These are phyloP conservation scores for Neoniphon sammara DNA, from an alignment of 2,797 vertebrate species.

Conservation along the genomic window DNA sequence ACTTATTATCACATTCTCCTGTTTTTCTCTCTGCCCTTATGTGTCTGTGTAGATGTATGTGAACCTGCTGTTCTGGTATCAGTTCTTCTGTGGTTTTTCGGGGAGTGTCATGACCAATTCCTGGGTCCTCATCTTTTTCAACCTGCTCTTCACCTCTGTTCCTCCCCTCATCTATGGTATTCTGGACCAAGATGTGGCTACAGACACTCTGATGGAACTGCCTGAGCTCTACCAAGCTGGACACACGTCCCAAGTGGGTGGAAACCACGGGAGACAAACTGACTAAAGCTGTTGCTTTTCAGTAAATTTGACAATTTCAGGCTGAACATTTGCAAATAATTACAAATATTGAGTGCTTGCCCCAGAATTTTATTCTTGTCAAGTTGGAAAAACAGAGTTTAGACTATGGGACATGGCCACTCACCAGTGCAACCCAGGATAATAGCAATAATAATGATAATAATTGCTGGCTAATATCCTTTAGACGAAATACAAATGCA, in stretches of 20 bases:
- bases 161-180: constrained; percentile 92
- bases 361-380: too few relatives aligned
- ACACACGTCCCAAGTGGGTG: constrained; percentile 85
- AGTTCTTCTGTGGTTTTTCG: constrained; percentile 97
- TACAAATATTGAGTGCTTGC: too few relatives aligned
- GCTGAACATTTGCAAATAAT: too few relatives aligned
- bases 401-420: too few relatives aligned
- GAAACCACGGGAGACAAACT: too few relatives aligned
- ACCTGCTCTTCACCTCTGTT: constrained; percentile 93
- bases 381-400: too few relatives aligned
- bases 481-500: too few relatives aligned
- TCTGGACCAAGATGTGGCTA: constrained; percentile 88
- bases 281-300: too few relatives aligned
- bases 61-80: constrained; percentile 97
- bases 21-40: constrained; percentile 5
- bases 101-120: constrained; percentile 94
- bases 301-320: too few relatives aligned
- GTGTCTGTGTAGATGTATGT: constrained; percentile 87
- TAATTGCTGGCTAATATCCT: too few relatives aligned
- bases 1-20: neutral
- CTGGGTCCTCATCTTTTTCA: constrained; percentile 97
- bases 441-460: too few relatives aligned
- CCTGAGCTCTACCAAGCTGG: constrained; percentile 88
- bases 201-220: constrained; percentile 81
- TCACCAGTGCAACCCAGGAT: too few relatives aligned